phyloP scores from a whole-genome alignment of 2,113 vertebrate species.

The Archilochus colubris region DNA sequence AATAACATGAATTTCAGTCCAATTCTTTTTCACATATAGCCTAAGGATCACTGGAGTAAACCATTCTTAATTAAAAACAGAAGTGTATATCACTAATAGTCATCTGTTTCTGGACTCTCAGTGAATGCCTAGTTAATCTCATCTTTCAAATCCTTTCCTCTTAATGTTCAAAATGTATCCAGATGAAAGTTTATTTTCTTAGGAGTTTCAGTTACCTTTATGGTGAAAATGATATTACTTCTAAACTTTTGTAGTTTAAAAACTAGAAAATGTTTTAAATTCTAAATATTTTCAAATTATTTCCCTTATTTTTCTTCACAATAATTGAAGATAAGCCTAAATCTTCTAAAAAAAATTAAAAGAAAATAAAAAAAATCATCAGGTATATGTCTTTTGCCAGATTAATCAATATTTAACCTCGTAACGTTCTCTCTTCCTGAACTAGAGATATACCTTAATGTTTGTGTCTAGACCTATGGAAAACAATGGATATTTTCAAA shows the following conservation, averaged over 20 bases:
- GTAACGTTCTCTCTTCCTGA: background rate
- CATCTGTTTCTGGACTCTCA: background rate
- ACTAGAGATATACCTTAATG: background rate
- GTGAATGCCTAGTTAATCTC: background rate
- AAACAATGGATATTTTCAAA: background rate
- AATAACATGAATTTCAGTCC: background rate
- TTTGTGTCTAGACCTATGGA: background rate
- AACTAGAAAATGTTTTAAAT: too few relatives aligned
- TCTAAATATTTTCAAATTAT: too few relatives aligned
- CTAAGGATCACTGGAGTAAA: background rate
- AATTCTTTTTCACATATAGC: background rate
- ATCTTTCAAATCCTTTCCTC: background rate
- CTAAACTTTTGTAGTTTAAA: too few relatives aligned
- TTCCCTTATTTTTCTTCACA: background rate
- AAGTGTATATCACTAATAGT: background rate
- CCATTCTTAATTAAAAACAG: background rate
- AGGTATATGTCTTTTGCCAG: background rate
- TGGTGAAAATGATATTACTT: background rate
- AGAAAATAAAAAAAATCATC: too few relatives aligned
- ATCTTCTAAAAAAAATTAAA: background rate
- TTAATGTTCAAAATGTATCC: background rate
- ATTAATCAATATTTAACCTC: background rate
- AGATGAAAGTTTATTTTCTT: background rate
- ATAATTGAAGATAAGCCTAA: background rate
- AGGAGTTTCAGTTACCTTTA: background rate